Conservation (phyloP, 2,113 vertebrate genomes). For the Eulemur rufifrons region DNA sequence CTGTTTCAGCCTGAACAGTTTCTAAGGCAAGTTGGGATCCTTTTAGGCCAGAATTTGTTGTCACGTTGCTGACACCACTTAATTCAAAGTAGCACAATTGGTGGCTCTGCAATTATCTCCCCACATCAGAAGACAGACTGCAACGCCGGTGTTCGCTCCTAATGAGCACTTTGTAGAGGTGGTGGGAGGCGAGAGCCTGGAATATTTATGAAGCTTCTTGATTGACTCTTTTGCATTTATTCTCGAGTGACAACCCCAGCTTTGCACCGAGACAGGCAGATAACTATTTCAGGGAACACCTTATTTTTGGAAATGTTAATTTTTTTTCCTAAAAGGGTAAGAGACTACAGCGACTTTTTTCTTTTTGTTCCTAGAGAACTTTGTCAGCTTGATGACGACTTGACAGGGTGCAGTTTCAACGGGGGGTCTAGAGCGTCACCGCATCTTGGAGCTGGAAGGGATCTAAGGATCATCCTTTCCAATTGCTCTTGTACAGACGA, state of each 20-base stretch:
- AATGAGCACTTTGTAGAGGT: neutral
- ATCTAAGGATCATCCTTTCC: neutral
- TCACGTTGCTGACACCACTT: neutral
- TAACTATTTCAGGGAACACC: constrained; percentile 63
- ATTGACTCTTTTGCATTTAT: constrained; percentile 68
- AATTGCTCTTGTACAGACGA: no score
- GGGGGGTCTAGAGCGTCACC: neutral
- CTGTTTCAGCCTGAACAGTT: neutral
- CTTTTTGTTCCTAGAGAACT: constrained; percentile 66
- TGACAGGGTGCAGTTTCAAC: constrained; percentile 19
- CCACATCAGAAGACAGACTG: neutral
- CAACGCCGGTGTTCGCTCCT: neutral
- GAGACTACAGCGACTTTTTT: neutral
- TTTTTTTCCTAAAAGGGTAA: constrained; percentile 62
- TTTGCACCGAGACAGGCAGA: constrained; percentile 59
- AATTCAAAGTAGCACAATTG: neutral
- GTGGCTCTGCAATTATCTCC: neutral
- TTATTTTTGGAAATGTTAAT: constrained; percentile 69
- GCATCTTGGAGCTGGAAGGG: neutral
- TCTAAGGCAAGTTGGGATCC: neutral
- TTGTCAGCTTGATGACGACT: constrained; percentile 38
- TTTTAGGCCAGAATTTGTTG: neutral
- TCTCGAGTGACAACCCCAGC: constrained; percentile 56
- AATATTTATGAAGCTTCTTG: constrained; percentile 33
- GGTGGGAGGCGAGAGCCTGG: constrained; percentile 30